phyloP scores from a whole-genome alignment of 2,888 invertebrate species.

The Zaprionus bogoriensis region DNA sequence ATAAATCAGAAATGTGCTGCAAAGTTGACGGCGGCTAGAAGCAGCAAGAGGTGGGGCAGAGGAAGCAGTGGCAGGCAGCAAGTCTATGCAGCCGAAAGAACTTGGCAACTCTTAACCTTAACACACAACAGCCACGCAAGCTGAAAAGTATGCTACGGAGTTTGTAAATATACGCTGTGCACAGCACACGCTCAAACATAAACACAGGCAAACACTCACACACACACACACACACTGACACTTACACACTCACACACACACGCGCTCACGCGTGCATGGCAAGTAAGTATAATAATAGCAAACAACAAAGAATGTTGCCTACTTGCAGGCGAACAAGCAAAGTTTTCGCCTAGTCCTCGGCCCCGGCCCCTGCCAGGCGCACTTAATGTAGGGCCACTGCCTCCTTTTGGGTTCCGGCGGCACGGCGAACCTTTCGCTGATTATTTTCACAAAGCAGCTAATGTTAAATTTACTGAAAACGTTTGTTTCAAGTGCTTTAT shows the following conservation, averaged over 20 bases:
- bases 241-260: conserved; percentile 2
- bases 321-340: conserved; percentile 67
- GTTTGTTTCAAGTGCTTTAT: conserved; percentile 79
- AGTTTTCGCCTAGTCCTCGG: conserved; percentile 37
- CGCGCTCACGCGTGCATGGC: conserved; percentile 40
- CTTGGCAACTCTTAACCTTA: conserved; percentile 68
- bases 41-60: not conserved
- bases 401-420: conserved; percentile 27
- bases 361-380: not conserved
- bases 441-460: conserved; percentile 75
- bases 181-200: conserved; percentile 8
- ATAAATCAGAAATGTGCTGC: conserved; percentile 72
- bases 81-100: conserved; percentile 50
- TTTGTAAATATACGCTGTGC: conserved; percentile 60
- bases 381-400: not conserved
- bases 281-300: conserved; percentile 54
- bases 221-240: conserved; percentile 3
- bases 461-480: conserved; percentile 79
- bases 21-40: conserved; percentile 58
- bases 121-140: conserved; percentile 75
- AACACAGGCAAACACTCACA: conserved; percentile 12
- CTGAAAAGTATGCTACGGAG: conserved; percentile 65
- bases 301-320: conserved; percentile 70
- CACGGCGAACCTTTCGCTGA: conserved; percentile 48
- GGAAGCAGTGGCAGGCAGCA: conserved; percentile 27